Conservation (phyloP, 2,797 vertebrate genomes). For the Sorex maritimensis region DNA sequence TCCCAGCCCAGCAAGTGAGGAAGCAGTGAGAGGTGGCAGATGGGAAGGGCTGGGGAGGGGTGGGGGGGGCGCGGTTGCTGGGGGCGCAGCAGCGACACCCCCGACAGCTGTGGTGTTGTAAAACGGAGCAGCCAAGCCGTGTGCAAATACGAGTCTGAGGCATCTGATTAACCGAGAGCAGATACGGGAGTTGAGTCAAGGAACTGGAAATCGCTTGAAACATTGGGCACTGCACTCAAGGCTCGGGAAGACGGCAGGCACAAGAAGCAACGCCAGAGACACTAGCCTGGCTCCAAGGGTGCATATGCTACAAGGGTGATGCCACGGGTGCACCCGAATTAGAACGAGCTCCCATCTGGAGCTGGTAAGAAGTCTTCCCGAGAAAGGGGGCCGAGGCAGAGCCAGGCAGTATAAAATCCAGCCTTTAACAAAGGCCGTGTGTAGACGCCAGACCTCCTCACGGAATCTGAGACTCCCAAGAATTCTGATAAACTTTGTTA, state of each 20-base stretch:
- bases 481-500: not conserved
- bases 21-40: slow-evolving; percentile 18
- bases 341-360: not conserved
- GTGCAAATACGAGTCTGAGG: not conserved
- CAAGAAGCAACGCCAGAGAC: not conserved
- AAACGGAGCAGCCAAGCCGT: not conserved
- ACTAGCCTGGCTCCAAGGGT: not conserved
- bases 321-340: not conserved
- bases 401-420: not conserved
- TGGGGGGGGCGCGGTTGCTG: too few relatives aligned
- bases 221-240: not conserved
- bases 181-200: slow-evolving; percentile 42
- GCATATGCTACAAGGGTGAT: not conserved
- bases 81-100: not conserved
- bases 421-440: not conserved
- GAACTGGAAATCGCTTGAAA: not conserved
- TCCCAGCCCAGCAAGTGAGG: not conserved
- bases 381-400: not conserved
- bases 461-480: not conserved
- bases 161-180: slow-evolving; percentile 11
- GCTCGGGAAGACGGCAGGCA: not conserved
- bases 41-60: not conserved
- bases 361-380: not conserved
- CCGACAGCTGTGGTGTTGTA: slow-evolving; percentile 30
- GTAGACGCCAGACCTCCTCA: not conserved